Evolutionary conservation across 2,888 invertebrate genomes (phyloP).

Genomic region (Chymomyza procnemis): DNA sequence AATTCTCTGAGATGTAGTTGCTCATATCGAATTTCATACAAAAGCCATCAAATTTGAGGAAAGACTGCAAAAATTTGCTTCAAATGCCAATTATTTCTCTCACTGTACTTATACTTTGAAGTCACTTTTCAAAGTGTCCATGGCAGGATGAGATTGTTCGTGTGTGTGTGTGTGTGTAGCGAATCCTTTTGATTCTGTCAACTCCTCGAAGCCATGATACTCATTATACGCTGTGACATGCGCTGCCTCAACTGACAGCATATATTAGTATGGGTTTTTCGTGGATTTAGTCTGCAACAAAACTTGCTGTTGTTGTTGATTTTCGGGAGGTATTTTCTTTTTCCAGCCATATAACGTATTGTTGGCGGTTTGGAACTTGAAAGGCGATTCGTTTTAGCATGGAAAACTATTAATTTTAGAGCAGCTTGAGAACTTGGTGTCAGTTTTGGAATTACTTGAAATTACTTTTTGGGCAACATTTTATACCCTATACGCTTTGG

Average conservation of each 20-base stretch:
- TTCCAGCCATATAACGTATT: constrained; percentile 64
- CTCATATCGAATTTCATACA: too few species aligned
- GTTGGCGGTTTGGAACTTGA: constrained; percentile 73
- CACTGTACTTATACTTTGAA: too few species aligned
- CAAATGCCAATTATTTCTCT: too few species aligned
- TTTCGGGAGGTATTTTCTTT: constrained; percentile 23
- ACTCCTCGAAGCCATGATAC: constrained; percentile 47
- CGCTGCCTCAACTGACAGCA: constrained; percentile 53
- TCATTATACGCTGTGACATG: constrained; percentile 65
- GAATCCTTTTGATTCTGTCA: constrained; percentile 57
- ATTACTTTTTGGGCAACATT: not conserved
- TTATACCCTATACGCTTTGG: too few species aligned
- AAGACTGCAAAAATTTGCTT: too few species aligned
- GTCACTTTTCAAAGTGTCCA: constrained; percentile 40
- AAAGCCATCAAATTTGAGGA: too few species aligned
- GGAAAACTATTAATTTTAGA: constrained; percentile 76
- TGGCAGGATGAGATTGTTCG: not conserved
- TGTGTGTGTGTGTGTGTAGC: constrained; percentile 36
- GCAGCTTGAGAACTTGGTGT: constrained; percentile 8
- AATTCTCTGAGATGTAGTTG: too few species aligned
- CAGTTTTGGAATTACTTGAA: not conserved
- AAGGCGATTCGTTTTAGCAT: constrained; percentile 76
- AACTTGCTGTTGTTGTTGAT: constrained; percentile 40
- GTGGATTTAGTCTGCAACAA: constrained; percentile 65
- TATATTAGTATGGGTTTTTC: constrained; percentile 70